Evolutionary conservation across 2,113 vertebrate species (phyloP), one percentile per base, ranked within the genome.

Genomic region (Tetrax tetrax): DNA sequence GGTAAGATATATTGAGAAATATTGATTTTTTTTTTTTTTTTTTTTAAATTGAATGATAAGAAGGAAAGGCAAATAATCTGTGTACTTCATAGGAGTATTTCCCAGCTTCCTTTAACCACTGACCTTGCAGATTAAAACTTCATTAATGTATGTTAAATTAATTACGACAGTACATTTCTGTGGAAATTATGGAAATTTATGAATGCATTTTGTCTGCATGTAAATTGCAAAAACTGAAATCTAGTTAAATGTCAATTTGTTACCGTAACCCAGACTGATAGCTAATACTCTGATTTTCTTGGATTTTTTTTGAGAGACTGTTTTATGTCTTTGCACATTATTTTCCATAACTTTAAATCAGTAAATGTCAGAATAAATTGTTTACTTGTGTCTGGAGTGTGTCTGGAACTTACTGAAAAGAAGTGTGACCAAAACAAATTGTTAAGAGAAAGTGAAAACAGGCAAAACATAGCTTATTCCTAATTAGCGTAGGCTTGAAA

Each of bases 1-100:
- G 98, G 98, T 98, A 98, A 98, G 98, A 93, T 24, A 57, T 37
- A 8, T 35, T 89, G n/a, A 57, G 53, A 95, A 77, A 76, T 68
- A 38, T 20, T 83, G 24, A 7, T 80, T 7, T 54, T 15, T 37
- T 4, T 23, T 4, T 24, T 31, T n/a, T 57, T 43, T 75, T 75
- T 29, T 13, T 8, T 86, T 24, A 38, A 51, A 43, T 54, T 43
- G 89, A 75, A 57, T 76, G 61, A 15, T 47, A 64, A 74, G 47
- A 79, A 84, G 20, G 29, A 75, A 90, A 66, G 50, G 31, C 37
- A 89, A 93, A 90, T 50, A 20, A 90, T 60, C 59, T 38, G 14
- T 80, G 37, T 54, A 47, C 38, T 76, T 45, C 48, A 50, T 71
- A 72, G 43, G 51, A 71, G 6, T 94, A 77, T 95, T 96, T 97